Evolutionary conservation across 2,888 invertebrate species (phyloP), one percentile per base, ranked within the genome.

Genomic region (Anorthoa munda): DNA sequence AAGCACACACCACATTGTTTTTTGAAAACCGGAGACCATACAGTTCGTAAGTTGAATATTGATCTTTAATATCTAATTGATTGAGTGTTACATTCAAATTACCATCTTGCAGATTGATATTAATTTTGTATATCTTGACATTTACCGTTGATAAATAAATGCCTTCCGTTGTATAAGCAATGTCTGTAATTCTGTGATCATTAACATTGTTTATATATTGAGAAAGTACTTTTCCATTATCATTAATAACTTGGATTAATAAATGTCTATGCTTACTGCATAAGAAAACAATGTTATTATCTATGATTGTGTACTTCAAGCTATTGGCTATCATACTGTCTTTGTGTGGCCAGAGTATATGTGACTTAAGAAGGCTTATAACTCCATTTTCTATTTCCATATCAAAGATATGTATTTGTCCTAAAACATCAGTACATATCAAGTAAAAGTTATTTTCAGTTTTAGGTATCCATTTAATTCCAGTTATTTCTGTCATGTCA

Each of bases 221-320:
- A 9, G 90, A 87, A 48, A 93, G 13, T 9, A 93, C 75, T 59
- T 88, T 90, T 59, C 89, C 90, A 17, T 90, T 75, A 15, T 86
- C 71, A 76, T 93, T 91, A 45, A 95, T 78, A 71, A 93, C 70
- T 78, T 92, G 89, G 12, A 90, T 78, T 2, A 95, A 51, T 66
- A 96, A 83, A 90, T 95, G 93, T 86, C 95, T 92, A 69, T 95
- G 89, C 90, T 96, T 96, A 71, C 88, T 91, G 74, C 84, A 95
- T 2, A 94, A 23, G 45, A 95, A 69, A 66, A 94, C 68, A 11
- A 92, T 79, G 51, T 92, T 89, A n/a, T 90, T 85, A 51, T 90
- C 82, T 9, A 87, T 74, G 12, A 81, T 66, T 3, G 73, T 80
- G 67, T 90, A 90, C 53, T 91, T 81, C 18, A 94, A 72, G 71